Percentiles rank a stretch among this genome's conserved stretches.
Evolutionary conservation across 2,797 vertebrate genomes (phyloP).

Genomic region (Tokudaia tokunoshimensis): DNA sequence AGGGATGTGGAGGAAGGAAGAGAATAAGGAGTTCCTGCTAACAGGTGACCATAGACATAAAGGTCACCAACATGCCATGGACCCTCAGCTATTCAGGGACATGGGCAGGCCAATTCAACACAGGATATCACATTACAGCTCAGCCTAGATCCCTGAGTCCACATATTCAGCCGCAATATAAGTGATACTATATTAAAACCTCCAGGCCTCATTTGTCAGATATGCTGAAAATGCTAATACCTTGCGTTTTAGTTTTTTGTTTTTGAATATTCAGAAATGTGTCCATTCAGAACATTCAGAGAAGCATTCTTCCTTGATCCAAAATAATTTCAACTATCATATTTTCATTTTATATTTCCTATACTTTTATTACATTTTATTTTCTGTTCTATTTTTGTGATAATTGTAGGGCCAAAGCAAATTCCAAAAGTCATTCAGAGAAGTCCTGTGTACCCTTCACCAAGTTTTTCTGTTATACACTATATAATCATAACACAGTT

Average conservation of each 20-base stretch:
- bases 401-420: background rate
- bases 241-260: background rate
- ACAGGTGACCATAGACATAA: background rate
- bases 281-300: background rate
- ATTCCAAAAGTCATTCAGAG: background rate
- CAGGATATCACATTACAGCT: background rate
- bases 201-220: background rate
- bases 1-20: background rate
- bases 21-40: background rate
- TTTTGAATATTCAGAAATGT: slow-evolving; percentile 42
- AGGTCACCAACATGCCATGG: background rate
- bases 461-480: background rate
- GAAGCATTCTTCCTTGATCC: background rate
- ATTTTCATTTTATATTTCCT: background rate
- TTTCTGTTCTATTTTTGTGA: slow-evolving; percentile 46
- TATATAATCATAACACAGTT: background rate
- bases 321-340: background rate
- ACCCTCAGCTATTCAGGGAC: background rate
- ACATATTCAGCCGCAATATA: background rate
- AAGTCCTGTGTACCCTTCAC: background rate
- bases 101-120: background rate
- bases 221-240: slow-evolving; percentile 15
- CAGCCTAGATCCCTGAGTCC: background rate
- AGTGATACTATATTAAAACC: background rate
- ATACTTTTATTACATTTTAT: slow-evolving; percentile 57